These are phyloP conservation scores for Dendrolimus houi DNA, from an alignment of 2,888 invertebrate genomes.

Conservation along the genomic window DNA sequence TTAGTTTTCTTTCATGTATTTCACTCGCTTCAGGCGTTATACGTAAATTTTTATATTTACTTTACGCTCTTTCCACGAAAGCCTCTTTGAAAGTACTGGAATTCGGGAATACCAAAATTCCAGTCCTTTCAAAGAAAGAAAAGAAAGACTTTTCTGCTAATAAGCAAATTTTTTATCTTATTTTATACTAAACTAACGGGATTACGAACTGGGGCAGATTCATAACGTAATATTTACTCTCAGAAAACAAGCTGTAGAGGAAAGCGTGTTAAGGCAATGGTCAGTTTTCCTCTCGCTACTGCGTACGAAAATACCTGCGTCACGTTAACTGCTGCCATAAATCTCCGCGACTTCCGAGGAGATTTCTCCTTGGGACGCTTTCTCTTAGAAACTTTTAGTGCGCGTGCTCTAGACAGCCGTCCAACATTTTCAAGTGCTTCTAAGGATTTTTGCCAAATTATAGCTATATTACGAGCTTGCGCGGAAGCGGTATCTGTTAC, in stretches of 20 bases:
- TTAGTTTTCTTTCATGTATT: neutral
- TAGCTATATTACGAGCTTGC: slow-evolving; percentile 13
- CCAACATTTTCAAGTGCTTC: slow-evolving; percentile 41
- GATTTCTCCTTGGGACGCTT: slow-evolving; percentile 51
- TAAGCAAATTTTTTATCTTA: no score
- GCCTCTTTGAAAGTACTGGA: no score
- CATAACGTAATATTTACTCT: neutral
- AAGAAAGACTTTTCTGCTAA: no score
- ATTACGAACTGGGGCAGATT: neutral
- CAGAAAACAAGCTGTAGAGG: slow-evolving; percentile 25
- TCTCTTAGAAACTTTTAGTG: slow-evolving; percentile 50
- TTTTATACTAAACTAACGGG: no score
- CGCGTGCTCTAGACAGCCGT: slow-evolving; percentile 49
- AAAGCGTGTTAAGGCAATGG: slow-evolving; percentile 37
- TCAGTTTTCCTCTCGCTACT: slow-evolving; percentile 37
- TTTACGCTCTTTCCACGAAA: no score
- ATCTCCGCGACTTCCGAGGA: slow-evolving; percentile 60
- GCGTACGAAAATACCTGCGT: slow-evolving; percentile 57
- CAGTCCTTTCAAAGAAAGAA: no score
- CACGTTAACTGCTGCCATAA: slow-evolving; percentile 61
- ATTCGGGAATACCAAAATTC: no score
- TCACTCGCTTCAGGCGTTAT: no score
- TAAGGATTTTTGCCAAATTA: slow-evolving; percentile 45
- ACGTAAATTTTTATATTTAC: no score
- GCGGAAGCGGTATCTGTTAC: no score